A percentile compares a stretch with the other conserved stretches of the same genome.
phyloP scores from a whole-genome alignment of 2,888 invertebrate genomes.

The Cancer borealis region DNA sequence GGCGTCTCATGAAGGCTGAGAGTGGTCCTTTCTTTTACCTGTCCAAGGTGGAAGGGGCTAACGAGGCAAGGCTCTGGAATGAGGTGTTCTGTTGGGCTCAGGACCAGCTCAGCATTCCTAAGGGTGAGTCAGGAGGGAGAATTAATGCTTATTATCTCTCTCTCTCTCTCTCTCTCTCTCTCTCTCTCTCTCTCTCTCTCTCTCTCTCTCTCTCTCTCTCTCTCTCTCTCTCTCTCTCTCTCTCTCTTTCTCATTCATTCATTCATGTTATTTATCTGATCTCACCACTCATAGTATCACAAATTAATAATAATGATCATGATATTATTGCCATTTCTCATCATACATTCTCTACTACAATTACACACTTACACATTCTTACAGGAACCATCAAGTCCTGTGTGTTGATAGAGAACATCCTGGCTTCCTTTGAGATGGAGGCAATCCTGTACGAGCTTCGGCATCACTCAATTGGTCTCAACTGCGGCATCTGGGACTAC shows the following conservation, averaged over 20 bases:
- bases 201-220: not conserved
- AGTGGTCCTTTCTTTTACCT: conserved; percentile 87
- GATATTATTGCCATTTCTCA: not conserved
- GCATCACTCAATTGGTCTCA: conserved; percentile 86
- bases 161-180: not conserved
- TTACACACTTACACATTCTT: not conserved
- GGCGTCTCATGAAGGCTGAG: conserved; percentile 82
- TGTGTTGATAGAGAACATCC: conserved; percentile 86
- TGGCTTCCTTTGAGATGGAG: conserved; percentile 86
- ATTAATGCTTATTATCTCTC: not conserved
- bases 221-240: conserved; percentile 15
- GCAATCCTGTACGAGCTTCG: conserved; percentile 85
- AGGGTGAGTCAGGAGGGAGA: conserved; percentile 77
- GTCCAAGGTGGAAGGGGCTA: conserved; percentile 85
- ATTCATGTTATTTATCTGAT: not conserved
- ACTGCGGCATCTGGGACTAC: conserved; percentile 89
- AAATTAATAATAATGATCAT: too few species aligned
- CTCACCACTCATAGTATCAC: too few species aligned
- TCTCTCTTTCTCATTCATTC: not conserved
- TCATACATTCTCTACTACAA: not conserved
- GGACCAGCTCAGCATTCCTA: conserved; percentile 82
- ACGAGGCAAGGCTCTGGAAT: conserved; percentile 86
- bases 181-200: not conserved
- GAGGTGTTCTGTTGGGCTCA: conserved; percentile 86
- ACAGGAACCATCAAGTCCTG: conserved; percentile 86